Base-by-base conservation (phyloP, 2,888 invertebrate genomes). In the Steinernema carpocapsae region DNA sequence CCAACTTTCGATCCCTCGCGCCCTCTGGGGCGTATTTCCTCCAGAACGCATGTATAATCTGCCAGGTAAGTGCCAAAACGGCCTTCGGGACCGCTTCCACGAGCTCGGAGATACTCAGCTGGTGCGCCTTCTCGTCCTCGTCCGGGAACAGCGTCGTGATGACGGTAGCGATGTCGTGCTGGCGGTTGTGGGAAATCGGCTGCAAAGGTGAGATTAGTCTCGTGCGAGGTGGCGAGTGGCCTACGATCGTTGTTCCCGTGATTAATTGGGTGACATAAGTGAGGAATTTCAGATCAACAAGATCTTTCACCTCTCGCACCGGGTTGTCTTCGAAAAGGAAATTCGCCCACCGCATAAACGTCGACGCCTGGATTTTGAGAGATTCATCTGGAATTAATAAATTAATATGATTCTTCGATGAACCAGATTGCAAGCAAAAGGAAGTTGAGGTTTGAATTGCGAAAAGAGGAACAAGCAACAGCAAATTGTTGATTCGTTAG, bases 321-420 rank as follows among this genome's bases (percentile, higher is more conserved):
- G 81, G 78, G 22, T 85, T 93, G 91, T 94, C 94, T 51, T 92
- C 91, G 73, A 95, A 90, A 88, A 94, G 94, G 43, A 93, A 86
- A 81, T 90, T 90, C 45, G 90, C 89, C 90, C 90, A 90, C 83
- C 94, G 94, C 76, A 94, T 92, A 88, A 95, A 95, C 0, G 94
- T 94, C 89, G 94, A 94, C 91, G 94, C 94, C 89, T 95, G 95
- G 75, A 95, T 93, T 89, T 94, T 94, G 89, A 94, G 94, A 83
- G 94, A 91, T 89, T 95, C 95, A 90, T 94, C 95, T 94, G 85
- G 72, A 88, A 87, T 19, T 10, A 32, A 45, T 7, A n/a, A 14
- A n/a, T n/a, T n/a, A n/a, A n/a, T n/a, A n/a, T n/a, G n/a, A n/a
- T n/a, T n/a, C n/a, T n/a, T n/a, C n/a, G n/a, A n/a, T n/a, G n/a